Evolutionary conservation across 2,888 invertebrate species (phyloP).

Genomic region (Drosophila acutilabella): DNA sequence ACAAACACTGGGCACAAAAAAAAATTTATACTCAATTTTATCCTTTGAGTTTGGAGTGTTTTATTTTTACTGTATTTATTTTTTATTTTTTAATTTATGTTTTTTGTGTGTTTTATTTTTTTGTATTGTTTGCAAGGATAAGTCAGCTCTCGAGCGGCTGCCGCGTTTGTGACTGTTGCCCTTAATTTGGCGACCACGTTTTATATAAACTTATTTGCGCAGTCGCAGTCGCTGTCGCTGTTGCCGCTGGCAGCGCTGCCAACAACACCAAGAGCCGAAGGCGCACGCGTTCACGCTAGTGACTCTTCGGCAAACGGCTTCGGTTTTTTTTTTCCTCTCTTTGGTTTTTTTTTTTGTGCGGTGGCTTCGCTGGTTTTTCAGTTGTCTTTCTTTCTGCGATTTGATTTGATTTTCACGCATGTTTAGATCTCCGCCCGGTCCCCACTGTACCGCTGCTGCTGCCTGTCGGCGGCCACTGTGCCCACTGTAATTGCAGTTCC

Average conservation of each 20-base stretch:
- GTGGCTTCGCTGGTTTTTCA: slow-evolving; percentile 9
- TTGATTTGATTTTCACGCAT: slow-evolving; percentile 68
- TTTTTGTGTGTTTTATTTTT: background rate
- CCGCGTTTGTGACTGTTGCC: slow-evolving; percentile 72
- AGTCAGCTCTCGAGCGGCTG: slow-evolving; percentile 55
- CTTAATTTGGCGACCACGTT: slow-evolving; percentile 55
- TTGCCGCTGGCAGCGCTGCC: slow-evolving; percentile 17
- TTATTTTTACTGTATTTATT: background rate
- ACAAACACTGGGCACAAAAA: slow-evolving; percentile 11
- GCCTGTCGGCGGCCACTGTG: background rate
- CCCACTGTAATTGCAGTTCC: slow-evolving; percentile 55
- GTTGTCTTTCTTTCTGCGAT: slow-evolving; percentile 58
- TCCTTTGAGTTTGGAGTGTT: too few relatives aligned
- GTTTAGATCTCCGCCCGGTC: slow-evolving; percentile 34
- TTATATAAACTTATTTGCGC: slow-evolving; percentile 71
- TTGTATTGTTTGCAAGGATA: background rate
- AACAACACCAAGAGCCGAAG: slow-evolving; percentile 19
- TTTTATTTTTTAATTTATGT: background rate
- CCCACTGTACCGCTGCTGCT: background rate
- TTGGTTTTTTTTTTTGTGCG: background rate
- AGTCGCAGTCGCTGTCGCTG: slow-evolving; percentile 24
- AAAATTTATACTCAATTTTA: slow-evolving; percentile 3
- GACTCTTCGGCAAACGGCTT: slow-evolving; percentile 8
- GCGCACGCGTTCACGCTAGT: slow-evolving; percentile 3
- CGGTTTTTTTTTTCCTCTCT: slow-evolving; percentile 2